Evolutionary conservation across 2,888 invertebrate genomes (phyloP), one percentile per base, ranked within the genome.

Genomic region (Neocrepidodera transversa): DNA sequence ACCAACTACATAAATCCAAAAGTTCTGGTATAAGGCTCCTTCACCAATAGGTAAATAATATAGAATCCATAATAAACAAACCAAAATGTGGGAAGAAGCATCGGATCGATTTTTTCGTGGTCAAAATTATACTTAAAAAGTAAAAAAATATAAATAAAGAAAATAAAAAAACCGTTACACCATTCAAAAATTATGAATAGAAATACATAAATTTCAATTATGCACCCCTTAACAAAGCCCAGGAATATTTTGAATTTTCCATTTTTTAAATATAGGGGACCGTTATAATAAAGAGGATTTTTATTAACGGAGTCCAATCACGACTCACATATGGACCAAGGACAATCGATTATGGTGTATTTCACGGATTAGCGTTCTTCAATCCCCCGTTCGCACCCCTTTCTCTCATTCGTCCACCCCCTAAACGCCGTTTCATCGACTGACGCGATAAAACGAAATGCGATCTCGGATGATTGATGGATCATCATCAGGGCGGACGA

Each of bases 301-400:
- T 57, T 51, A 57, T 57, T 30, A 47, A 50, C 40, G 30, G 13
- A 23, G 43, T 42, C 48, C 50, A 58, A 58, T 60, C 64, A 56
- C 56, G 60, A 55, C 49, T 58, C 63, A 52, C 66, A 65, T 62
- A 64, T 63, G 67, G 60, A 62, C 58, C 64, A 55, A 35, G 45
- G 58, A 64, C 63, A 66, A 69, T 70, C 70, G 69, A 70, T 69
- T 70, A 66, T 60, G 55, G 66, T 55, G 63, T 58, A 73, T 73
- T 73, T 72, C 68, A 70, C 67, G 70, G 71, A 71, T 72, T 73
- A 70, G 62, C 69, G 62, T 66, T 64, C 52, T 60, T 58, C 58
- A 57, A 61, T 67, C 64, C 67, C 55, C 64, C 63, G 49, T 63
- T 62, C 56, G 63, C 68, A 69, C 71, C 72, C 71, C 66, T 68